phyloP scores from a whole-genome alignment of 2,113 vertebrate species.

The Rattus rattus region DNA sequence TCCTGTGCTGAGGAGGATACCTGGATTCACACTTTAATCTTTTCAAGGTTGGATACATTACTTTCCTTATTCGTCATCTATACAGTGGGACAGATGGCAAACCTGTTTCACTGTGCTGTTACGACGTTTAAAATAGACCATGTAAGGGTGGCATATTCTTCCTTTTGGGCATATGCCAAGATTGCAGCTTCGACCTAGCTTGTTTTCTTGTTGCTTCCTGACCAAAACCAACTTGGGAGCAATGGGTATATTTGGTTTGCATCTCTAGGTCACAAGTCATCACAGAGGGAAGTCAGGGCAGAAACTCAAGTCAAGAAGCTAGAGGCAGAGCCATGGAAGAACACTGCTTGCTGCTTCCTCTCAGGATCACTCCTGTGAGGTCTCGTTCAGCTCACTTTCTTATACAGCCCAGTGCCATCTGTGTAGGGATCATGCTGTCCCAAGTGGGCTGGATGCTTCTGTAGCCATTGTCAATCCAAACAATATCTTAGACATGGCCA shows the following conservation, averaged over 20 bases:
- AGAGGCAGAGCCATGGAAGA: background rate
- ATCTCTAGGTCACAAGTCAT: background rate
- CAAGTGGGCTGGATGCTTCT: background rate
- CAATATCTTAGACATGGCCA: background rate
- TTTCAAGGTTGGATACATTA: background rate
- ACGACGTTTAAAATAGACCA: background rate
- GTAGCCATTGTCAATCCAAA: background rate
- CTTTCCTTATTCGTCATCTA: background rate
- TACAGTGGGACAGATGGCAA: background rate
- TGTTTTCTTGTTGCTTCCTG: background rate
- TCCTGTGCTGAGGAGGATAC: too few species aligned
- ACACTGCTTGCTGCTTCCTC: background rate
- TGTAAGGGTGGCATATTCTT: background rate
- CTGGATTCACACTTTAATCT: background rate
- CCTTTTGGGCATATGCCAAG: background rate
- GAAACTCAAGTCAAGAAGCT: background rate
- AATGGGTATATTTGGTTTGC: background rate
- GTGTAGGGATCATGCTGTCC: too few species aligned
- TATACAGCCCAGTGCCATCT: background rate
- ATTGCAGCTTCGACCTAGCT: background rate
- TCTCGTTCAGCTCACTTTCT: background rate
- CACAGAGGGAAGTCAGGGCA: too few species aligned
- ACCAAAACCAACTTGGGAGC: background rate
- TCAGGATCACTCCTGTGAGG: background rate
- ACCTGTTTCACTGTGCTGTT: background rate